phyloP scores from a whole-genome alignment of 2,113 vertebrate genomes.

The Saguinus imperator region DNA sequence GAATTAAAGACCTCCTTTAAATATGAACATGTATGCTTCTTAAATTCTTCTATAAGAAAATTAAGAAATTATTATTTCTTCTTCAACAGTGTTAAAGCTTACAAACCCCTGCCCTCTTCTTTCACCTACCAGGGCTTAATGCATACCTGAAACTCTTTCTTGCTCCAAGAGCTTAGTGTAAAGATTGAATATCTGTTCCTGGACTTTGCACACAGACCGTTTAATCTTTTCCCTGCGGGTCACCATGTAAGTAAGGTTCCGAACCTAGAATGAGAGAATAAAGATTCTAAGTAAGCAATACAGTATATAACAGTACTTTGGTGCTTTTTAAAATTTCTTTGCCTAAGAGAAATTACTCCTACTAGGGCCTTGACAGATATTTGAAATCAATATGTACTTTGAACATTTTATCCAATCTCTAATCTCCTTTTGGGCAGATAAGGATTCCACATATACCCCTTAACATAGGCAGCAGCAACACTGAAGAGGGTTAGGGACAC shows the following conservation, averaged over 20 bases:
- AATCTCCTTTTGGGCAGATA: not conserved
- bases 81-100: not conserved
- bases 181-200: slow-evolving; percentile 97
- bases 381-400: slow-evolving; percentile 25
- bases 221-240: slow-evolving; percentile 98
- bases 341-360: not conserved
- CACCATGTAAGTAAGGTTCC: slow-evolving; percentile 99
- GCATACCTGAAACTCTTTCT: slow-evolving; percentile 90
- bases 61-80: not conserved
- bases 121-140: slow-evolving; percentile 32
- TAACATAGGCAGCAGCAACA: not conserved
- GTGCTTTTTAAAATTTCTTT: not conserved
- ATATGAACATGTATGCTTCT: not conserved
- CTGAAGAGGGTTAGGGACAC: not conserved
- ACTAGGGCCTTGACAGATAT: not conserved
- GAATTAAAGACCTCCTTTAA: not conserved
- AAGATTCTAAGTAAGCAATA: slow-evolving; percentile 68
- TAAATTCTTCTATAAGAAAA: not conserved
- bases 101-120: slow-evolving; percentile 33
- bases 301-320: not conserved
- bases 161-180: slow-evolving; percentile 92
- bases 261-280: slow-evolving; percentile 88
- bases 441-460: not conserved
- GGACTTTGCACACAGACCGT: slow-evolving; percentile 93
- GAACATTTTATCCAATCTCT: not conserved